These are phyloP conservation scores for Alfaro cultratus DNA, from an alignment of 2,797 vertebrate species.

Conservation along the genomic window DNA sequence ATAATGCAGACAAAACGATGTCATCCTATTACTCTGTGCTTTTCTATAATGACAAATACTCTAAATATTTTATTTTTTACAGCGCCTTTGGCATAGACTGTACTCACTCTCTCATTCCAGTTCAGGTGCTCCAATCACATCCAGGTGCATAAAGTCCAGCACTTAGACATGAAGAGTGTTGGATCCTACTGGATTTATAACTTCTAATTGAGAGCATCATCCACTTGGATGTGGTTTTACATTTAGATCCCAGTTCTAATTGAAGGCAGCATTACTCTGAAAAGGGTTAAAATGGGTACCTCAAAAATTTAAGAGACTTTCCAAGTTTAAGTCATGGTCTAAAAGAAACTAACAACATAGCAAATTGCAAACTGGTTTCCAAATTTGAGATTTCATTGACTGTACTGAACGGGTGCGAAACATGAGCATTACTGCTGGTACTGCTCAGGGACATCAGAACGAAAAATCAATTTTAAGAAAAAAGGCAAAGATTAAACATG, in stretches of 20 bases:
- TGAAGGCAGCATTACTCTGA: not conserved
- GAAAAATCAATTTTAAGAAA: not conserved
- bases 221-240: not conserved
- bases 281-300: not conserved
- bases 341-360: not conserved
- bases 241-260: not conserved
- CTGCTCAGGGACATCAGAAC: not conserved
- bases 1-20: not conserved
- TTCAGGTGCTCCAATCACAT: not conserved
- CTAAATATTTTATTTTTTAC: not conserved
- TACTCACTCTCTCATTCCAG: not conserved
- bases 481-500: not conserved
- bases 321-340: not conserved
- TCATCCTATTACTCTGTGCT: not conserved
- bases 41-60: not conserved
- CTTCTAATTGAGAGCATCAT: not conserved
- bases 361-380: not conserved
- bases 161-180: not conserved
- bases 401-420: not conserved
- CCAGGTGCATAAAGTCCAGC: not conserved
- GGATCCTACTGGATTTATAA: not conserved
- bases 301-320: not conserved
- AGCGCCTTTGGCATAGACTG: not conserved
- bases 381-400: not conserved
- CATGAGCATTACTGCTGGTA: not conserved